Evolutionary conservation across 1,140 invertebrate genomes (phyloP), one percentile per base, ranked within the genome.

Genomic region (Zophobas atratus): DNA sequence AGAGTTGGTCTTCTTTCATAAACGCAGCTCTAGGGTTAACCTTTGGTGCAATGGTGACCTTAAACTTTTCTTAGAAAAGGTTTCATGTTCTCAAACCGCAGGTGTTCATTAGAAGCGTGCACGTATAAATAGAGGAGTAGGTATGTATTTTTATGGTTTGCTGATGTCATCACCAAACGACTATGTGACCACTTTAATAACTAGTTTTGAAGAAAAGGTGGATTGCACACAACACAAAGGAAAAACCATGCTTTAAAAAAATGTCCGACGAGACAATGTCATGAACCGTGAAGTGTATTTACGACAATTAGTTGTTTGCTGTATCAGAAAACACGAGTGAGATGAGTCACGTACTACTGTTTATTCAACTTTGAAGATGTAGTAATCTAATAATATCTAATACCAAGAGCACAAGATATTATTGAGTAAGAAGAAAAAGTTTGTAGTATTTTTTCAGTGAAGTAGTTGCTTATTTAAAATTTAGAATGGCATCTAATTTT

Each of bases 401-500:
- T 46, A 51, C 20, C 6, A 51, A 51, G 49, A 51, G 6, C 6
- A 46, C 20, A n/a, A 51, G 6, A 51, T 51, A 51, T 51, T 6
- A 2, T 51, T 51, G 20, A 20, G 2, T 20, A 51, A 5, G 8
- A 46, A n/a, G 49, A 20, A 51, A 51, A 51, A 51, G n/a, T n/a
- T 20, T 20, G 2, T 6, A 2, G 6, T 20, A 6, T 5, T 67
- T 67, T 67, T 67, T n/a, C 20, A 43, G 43, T 8, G 43, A 60
- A 36, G 38, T 2, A 33, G n/a, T 32, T n/a, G 33, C 20, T 43
- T n/a, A 67, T 48, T 2, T 43, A 36, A 67, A 67, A 41, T 67
- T 67, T 74, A 78, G 77, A 76, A 76, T 79, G 74, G 72, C 57
- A 63, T 32, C 71, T 75, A 76, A 79, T 76, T 79, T 79, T 79